These are phyloP conservation scores for Procambarus clarkii DNA, from an alignment of 1,140 invertebrate species.

Conservation along the genomic window DNA sequence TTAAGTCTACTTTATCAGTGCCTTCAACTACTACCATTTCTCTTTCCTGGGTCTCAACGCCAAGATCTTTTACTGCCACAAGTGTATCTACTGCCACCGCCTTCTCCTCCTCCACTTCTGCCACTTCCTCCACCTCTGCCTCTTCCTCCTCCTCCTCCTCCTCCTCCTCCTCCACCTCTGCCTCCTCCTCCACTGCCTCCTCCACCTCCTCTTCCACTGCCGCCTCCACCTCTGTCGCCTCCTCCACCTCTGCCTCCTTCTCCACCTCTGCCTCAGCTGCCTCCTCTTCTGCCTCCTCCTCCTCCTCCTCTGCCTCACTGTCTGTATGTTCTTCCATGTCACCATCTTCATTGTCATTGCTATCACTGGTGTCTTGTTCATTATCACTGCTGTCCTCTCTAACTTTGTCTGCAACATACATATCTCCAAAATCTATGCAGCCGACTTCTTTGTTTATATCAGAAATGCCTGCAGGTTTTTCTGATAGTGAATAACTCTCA, in stretches of 20 bases:
- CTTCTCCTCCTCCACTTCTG: no score
- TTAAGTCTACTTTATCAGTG: not conserved
- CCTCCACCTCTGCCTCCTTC: not conserved
- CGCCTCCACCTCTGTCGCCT: no score
- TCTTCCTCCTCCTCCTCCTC: no score
- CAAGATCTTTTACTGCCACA: not conserved
- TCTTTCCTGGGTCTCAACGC: not conserved
- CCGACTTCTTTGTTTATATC: not conserved
- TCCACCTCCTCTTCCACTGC: no score
- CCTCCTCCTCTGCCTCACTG: not conserved
- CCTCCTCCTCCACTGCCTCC: no score
- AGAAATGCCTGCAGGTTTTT: not conserved
- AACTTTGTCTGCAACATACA: not conserved
- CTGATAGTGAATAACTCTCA: not conserved
- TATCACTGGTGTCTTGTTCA: not conserved
- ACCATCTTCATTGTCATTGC: not conserved
- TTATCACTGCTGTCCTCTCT: not conserved
- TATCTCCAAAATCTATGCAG: not conserved
- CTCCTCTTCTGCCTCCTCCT: no score
- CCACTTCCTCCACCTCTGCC: no score
- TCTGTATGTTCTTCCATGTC: not conserved
- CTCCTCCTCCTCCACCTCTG: no score
- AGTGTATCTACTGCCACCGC: no score
- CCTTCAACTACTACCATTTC: not conserved
- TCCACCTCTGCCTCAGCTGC: not conserved